Evolutionary conservation across 2,888 invertebrate genomes (phyloP), one percentile per base, ranked within the genome.

Genomic region (Noctua fimbriata): DNA sequence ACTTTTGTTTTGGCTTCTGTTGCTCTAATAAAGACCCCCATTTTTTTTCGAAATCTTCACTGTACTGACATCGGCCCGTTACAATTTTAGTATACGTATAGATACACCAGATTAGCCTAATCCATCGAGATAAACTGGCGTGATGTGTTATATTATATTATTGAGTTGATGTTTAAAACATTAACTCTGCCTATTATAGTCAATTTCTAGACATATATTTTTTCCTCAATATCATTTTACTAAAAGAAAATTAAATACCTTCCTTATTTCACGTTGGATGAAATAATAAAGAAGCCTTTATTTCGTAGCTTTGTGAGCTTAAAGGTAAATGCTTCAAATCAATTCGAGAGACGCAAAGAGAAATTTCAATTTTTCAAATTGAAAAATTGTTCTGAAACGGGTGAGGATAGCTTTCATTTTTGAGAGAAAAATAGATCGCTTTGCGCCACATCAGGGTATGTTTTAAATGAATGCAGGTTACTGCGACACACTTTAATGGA

Each of bases 311-410:
- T 44, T 55, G 16, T 49, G 36, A 72, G 36, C 55, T 52, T 49
- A 44, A 49, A 47, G 55, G 32, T 78, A 74, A 49, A 65, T 69
- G 67, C 32, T 75, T 76, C 44, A 67, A 82, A 84, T 84, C 69
- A 84, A 82, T 76, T 76, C 55, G 28, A 69, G 70, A 66, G 65
- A 72, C 18, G 49, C 73, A 52, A 71, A 76, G 58, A n/a, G 47
- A 76, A 78, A 63, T 73, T 85, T 70, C 16, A 71, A 73, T 73
- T 70, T 81, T 81, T 76, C 16, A 79, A 76, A 78, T 84, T 84
- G 76, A 73, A 87, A 83, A 76, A 84, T 86, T 76, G 76, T 73
- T 72, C 18, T 49, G 69, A 21, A 63, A 67, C 67, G 36, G n/a
- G 52, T 24, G 71, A 77, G 78, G 52, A 47, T 67, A 77, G 1